phyloP scores from a whole-genome alignment of 2,797 vertebrate genomes.

The Columba guinea region DNA sequence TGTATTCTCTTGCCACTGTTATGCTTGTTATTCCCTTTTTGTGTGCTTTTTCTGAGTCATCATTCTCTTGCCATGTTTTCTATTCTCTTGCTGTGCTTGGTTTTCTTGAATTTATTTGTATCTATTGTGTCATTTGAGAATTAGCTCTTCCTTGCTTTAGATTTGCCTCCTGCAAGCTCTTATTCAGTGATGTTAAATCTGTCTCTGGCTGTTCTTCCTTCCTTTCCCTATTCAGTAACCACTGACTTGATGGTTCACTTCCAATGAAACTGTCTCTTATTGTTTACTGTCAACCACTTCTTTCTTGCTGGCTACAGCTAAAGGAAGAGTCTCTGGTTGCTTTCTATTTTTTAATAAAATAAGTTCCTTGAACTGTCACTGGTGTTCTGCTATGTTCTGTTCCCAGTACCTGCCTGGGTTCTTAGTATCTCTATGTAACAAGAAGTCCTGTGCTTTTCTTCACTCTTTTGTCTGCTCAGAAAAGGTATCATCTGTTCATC shows the following conservation, averaged over 20 bases:
- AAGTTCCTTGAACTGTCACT: background rate
- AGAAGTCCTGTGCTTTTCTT: background rate
- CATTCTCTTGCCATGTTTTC: background rate
- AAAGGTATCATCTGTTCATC: background rate
- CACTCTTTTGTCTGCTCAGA: background rate
- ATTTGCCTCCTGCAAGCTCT: background rate
- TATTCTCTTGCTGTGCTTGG: background rate
- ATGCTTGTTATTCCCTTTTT: background rate
- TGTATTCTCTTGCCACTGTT: background rate
- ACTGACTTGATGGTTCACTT: background rate
- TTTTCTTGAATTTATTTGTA: constrained; percentile 25
- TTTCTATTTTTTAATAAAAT: background rate
- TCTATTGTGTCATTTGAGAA: constrained; percentile 24
- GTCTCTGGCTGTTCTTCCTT: background rate
- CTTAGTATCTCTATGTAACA: background rate
- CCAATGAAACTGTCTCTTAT: background rate
- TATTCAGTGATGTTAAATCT: background rate
- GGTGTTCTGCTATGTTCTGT: background rate
- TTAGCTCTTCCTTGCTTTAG: constrained; percentile 6
- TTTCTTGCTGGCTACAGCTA: background rate
- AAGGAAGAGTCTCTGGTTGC: background rate
- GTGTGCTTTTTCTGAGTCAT: background rate
- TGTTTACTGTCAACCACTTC: background rate
- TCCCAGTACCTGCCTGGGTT: background rate
- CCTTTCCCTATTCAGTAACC: background rate